Base-by-base conservation (phyloP, 2,113 vertebrate species). In the Dasypus novemcinctus region DNA sequence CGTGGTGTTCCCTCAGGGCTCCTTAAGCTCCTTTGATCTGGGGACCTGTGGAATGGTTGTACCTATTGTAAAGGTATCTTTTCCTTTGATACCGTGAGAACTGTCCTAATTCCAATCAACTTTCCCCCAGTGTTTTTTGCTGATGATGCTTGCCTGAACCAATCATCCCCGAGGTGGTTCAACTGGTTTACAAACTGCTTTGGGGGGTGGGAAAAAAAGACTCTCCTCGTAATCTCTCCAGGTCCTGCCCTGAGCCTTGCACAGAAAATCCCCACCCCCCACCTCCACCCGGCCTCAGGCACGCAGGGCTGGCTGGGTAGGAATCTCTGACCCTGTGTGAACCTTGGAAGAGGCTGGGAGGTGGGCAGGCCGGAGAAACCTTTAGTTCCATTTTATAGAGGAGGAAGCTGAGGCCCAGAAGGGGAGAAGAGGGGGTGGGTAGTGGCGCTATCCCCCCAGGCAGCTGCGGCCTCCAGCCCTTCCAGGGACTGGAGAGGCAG, bases 1-100 rank as follows among this genome's bases (percentile, higher is more conserved):
- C 3, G 0, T 52, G 3, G 46, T 2, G 0, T 61, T 76, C 17
- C 66, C n/a, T 21, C 64, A 43, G 46, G 15, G 31, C 17, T 66
- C 74, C 38, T 31, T 17, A 4, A 13, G 12, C 31, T 31, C 52
- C 59, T 84, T 69, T 64, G 15, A 36, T 49, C 66, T 31, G 13
- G 54, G 36, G 43, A 33, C 66, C 57, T 76, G 49, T 21, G 6
- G 21, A 23, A 10, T 72, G 49, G n/a, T n/a, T n/a, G n/a, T n/a
- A n/a, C n/a, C n/a, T n/a, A 0, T 5, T 21, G 38, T 31, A 15
- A n/a, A 68, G 17, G 52, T 23, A 14, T 17, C 36, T 54, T 90
- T 68, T 23, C 2, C 61, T 79, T 33, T 78, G 52, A 80, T 52
- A 23, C 25, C 0, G 0, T 7, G 15, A 7, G 52, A 76, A 5